Evolutionary conservation across 23 tunicate genomes (phyloP), one percentile per base, ranked within the genome.

Genomic region (Aplidium turbinatum): DNA sequence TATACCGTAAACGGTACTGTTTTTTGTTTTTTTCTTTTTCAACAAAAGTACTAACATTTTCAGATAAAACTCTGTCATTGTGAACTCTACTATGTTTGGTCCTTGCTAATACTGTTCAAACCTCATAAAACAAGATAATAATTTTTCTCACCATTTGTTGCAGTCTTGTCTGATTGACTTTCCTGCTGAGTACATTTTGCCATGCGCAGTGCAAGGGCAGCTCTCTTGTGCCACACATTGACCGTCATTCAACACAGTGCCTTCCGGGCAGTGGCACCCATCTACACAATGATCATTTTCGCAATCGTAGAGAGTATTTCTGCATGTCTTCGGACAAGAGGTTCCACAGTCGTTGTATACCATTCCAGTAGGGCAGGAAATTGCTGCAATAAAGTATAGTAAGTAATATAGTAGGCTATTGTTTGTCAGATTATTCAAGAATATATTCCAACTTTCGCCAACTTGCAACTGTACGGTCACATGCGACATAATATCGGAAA

Each of bases 191-290:
- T n/a, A 70, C 0, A 36, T 23, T 24, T 48, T 70, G 0, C 76
- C 76, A 4, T 36, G 13, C 0, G 76, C 57, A 18, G 57, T 46
- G 29, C 76, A 70, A 20, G 76, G 76, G 27, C 76, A 70, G 18
- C 28, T 24, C 3, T 47, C 58, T n/a, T 40, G 57, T 21, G 57
- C 25, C 11, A 70, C 47, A 45, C 76, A 70, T 16, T 22, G 21
- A 0, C 56, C 76, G 19, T 47, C 29, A 29, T 47, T 1, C 18
- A 70, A 30, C 18, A 70, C 76, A 27, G 47, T 46, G 28, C 46
- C 76, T 48, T 20, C 61, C 25, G 76, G 76, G 35, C 76, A 70
- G 35, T 70, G 76, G 33, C 76, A 70, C 31, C 76, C 76, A 46
- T 70, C 76, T 16, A 70, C 47, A 29, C 76, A 70, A n/a, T 36